Evolutionary conservation across 2,888 invertebrate species (phyloP).

Genomic region (Lepetodrilus schrolli): DNA sequence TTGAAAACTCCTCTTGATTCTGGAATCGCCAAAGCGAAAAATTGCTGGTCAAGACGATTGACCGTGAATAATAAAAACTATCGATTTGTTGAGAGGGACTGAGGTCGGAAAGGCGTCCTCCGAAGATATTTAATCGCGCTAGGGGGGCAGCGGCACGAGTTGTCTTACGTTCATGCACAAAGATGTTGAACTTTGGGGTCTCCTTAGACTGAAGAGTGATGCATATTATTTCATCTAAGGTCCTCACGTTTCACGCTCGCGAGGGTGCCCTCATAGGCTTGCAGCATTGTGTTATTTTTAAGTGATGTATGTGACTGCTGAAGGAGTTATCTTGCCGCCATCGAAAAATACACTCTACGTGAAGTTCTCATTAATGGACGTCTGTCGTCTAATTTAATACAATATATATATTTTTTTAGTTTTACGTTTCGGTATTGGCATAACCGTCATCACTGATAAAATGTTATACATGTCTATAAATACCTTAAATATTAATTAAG

Average conservation of each 20-base stretch:
- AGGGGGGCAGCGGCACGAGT: slow-evolving; percentile 11
- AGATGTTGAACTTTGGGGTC: slow-evolving; percentile 22
- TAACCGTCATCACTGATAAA: too few relatives aligned
- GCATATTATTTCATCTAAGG: background rate
- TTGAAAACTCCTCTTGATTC: slow-evolving; percentile 28
- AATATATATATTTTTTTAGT: too few relatives aligned
- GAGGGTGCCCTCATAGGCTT: background rate
- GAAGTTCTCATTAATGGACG: background rate
- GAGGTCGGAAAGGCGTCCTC: background rate
- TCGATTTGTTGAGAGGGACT: slow-evolving; percentile 28
- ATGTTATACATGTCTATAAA: too few relatives aligned
- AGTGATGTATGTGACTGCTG: background rate
- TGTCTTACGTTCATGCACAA: slow-evolving; percentile 23
- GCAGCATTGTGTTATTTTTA: background rate
- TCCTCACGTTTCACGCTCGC: slow-evolving; percentile 11
- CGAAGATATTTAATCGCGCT: slow-evolving; percentile 15
- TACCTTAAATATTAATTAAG: too few relatives aligned
- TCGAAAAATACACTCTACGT: background rate
- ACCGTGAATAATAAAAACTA: slow-evolving; percentile 31
- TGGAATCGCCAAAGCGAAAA: slow-evolving; percentile 28
- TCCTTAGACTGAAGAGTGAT: slow-evolving; percentile 26
- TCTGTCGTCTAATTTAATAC: background rate
- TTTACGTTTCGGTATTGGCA: too few relatives aligned
- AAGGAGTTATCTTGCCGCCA: background rate
- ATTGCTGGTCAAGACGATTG: slow-evolving; percentile 35